These are phyloP conservation scores for Smittia sp. DNA, from an alignment of 2,888 invertebrate species.

Conservation along the genomic window DNA sequence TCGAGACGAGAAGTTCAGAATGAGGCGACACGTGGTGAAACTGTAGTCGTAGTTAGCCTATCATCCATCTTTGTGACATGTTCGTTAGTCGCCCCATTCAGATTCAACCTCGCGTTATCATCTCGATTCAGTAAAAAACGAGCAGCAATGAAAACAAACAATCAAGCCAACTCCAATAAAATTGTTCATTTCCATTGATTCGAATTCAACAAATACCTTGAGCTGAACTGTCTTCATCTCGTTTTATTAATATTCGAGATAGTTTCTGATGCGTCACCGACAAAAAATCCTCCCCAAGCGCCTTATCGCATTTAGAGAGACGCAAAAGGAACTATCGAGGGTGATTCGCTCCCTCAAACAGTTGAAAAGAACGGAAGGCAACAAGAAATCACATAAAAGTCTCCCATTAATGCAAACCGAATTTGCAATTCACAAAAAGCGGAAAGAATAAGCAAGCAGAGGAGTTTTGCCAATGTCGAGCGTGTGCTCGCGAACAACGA, in stretches of 20 bases:
- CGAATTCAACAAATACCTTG: not conserved
- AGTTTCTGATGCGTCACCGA: not conserved
- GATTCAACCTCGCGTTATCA: not conserved
- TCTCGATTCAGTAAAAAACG: not conserved
- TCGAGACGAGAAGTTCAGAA: too few species aligned
- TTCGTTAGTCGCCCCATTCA: too few species aligned
- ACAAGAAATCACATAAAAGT: slow-evolving; percentile 36
- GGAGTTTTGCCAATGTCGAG: not conserved
- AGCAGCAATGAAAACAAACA: slow-evolving; percentile 29
- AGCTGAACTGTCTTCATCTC: not conserved
- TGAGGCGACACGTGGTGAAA: too few species aligned
- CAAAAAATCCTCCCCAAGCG: not conserved
- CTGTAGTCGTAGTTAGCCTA: too few species aligned
- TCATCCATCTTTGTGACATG: too few species aligned
- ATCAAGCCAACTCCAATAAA: slow-evolving; percentile 24
- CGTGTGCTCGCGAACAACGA: not conserved
- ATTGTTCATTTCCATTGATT: not conserved
- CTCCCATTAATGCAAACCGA: slow-evolving; percentile 23
- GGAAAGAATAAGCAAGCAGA: not conserved
- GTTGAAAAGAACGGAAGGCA: slow-evolving; percentile 18
- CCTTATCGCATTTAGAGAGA: not conserved
- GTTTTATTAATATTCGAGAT: not conserved
- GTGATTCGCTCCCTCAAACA: not conserved
- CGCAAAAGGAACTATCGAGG: not conserved
- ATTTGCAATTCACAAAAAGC: slow-evolving; percentile 15